Evolutionary conservation across 2,888 invertebrate species (phyloP), one percentile per base, ranked within the genome.

Genomic region (Linnaemya vulpina): DNA sequence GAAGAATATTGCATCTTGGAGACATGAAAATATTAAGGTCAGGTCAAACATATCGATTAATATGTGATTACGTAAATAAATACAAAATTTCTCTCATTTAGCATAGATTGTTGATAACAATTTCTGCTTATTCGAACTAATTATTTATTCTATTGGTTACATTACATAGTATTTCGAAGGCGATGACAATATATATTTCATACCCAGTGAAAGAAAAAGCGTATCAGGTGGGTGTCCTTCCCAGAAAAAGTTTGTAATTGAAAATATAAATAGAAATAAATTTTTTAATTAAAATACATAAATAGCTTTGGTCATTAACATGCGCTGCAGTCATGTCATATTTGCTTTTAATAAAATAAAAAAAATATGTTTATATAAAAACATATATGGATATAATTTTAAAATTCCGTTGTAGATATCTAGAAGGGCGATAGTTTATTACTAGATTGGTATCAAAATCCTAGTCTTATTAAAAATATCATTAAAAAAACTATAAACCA

Each of bases 101-200:
- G 22, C 20, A 17, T 55, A 55, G 53, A 13, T 55, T 55, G 7
- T 63, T 63, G 20, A 43, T 46, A 30, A 53, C 20, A 38, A 62
- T 75, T 35, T 73, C 73, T 55, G 67, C 40, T 81, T 68, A 82
- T 76, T 86, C 58, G 71, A 71, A 76, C 38, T 79, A 80, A 53
- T 46, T 75, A 43, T 84, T 70, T 68, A 76, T 84, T 78, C 73
- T 65, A 65, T 79, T 79, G 79, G 65, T 73, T 49, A 79, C 49
- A 73, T 58, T 76, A 53, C 51, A 80, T 87, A 89, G 89, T 88
- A 89, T 87, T 86, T 88, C 87, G 88, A 88, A 87, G 89, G 87
- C 83, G 88, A 88, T 88, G 88, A 88, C 87, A 87, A 87, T 84
- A 86, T 86, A 86, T 88, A 87, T 86, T 89, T 87, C 80, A 84